A percentile compares a stretch with the other conserved stretches of the same genome.
Conservation (phyloP, 2,797 vertebrate genomes). For the Leptatherina wallacei region DNA sequence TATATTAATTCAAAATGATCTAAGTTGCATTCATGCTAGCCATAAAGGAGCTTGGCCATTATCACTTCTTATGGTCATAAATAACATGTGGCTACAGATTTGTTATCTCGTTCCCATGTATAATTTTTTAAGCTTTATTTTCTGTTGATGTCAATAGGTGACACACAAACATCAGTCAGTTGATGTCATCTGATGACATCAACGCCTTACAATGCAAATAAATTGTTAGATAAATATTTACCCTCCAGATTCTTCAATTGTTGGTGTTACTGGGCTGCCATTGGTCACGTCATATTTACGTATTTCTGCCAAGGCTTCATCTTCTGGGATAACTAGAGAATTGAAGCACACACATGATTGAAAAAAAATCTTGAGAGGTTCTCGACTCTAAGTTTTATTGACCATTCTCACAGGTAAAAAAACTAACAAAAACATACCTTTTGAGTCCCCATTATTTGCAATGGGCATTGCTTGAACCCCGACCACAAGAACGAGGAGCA, state of each 20-base stretch:
- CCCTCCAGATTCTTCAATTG: rapidly evolving
- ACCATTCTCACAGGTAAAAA: not conserved
- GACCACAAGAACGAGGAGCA: conserved; percentile 37
- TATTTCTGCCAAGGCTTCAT: rapidly evolving
- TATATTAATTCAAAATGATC: no score
- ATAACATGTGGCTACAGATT: no score
- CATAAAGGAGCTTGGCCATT: no score
- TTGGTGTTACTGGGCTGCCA: rapidly evolving
- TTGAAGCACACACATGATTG: not conserved
- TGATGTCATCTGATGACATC: no score
- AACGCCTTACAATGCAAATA: no score
- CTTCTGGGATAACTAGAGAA: conserved; percentile 22
- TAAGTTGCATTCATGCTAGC: no score
- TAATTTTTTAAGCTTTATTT: no score
- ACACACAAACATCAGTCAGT: no score
- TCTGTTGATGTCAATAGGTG: no score
- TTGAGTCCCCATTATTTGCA: rapidly evolving
- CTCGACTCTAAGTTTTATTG: not conserved
- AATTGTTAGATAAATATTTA: not conserved
- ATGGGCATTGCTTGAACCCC: not conserved
- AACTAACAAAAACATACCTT: conserved; percentile 20
- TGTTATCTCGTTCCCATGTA: no score
- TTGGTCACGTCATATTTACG: rapidly evolving
- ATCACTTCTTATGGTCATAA: no score
- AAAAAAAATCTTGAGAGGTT: not conserved